Percentiles rank a stretch among this genome's conserved stretches.
phyloP scores from a whole-genome alignment of 2,888 invertebrate genomes.

The Apodemia hepburni region DNA sequence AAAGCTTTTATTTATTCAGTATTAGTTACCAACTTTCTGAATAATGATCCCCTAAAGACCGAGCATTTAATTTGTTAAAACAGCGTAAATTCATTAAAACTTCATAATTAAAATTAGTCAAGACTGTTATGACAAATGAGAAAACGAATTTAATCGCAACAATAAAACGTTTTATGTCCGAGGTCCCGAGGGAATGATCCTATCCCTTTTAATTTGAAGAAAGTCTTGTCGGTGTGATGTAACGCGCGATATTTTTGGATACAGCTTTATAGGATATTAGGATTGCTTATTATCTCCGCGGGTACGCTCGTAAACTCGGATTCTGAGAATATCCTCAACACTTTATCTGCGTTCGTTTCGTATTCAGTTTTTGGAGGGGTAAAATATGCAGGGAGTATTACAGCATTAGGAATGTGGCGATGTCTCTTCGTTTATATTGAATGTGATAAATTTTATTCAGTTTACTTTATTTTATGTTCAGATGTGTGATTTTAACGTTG shows the following conservation, averaged over 20 bases:
- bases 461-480: neutral
- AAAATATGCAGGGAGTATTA: constrained; percentile 18
- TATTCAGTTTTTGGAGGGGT: constrained; percentile 22
- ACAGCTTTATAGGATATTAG: constrained; percentile 27
- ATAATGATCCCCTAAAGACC: neutral
- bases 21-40: neutral
- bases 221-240: constrained; percentile 10
- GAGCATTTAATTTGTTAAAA: neutral
- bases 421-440: constrained; percentile 18
- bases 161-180: constrained; percentile 1
- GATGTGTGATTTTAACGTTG: neutral
- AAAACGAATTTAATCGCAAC: neutral
- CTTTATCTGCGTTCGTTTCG: constrained; percentile 24
- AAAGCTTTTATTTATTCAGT: neutral
- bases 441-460: constrained; percentile 11
- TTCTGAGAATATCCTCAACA: constrained; percentile 24
- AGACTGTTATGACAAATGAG: neutral
- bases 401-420: constrained; percentile 9
- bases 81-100: neutral
- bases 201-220: constrained; percentile 16
- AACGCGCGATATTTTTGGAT: constrained; percentile 22
- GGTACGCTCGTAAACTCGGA: constrained; percentile 27
- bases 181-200: neutral
- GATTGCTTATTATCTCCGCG: constrained; percentile 26
- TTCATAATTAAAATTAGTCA: neutral